Base-by-base conservation (phyloP, 2,888 invertebrate species). In the Luffia ferchaultella region DNA sequence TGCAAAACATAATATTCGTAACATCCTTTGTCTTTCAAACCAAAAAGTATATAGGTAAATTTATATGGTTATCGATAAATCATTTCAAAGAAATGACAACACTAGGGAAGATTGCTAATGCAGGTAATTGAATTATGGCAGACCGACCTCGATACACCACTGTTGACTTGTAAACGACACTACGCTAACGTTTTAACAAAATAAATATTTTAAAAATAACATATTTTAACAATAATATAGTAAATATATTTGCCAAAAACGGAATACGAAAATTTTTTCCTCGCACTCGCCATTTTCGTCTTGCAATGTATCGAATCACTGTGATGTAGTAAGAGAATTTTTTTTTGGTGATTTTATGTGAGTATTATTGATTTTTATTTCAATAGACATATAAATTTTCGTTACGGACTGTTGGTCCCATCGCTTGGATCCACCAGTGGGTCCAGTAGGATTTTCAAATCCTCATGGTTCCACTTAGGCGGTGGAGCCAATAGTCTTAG, bases 61-160 rank as follows among this genome's bases (percentile, higher is more conserved):
- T n/a, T n/a, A n/a, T n/a, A n/a, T n/a, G n/a, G n/a, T n/a, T n/a
- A n/a, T n/a, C 3, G 30, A 30, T 30, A 30, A 30, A 30, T 30
- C 30, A 30, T 12, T 7, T 30, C 30, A 30, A 12, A 30, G 5
- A 12, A 30, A 12, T 30, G 53, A 46, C 76, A 60, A 55, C 77
- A 63, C 82, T 77, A 69, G 49, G 57, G 62, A 68, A 68, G 74
- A 78, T 76, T 72, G 77, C 73, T 83, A 83, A 83, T 80, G 71
- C 79, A 62, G 68, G 62, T 83, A 83, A 83, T 83, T 83, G 80
- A 83, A 72, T 83, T 83, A 83, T 67, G 67, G 68, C 68, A 61
- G 63, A 62, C 62, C 72, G 77, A 70, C 77, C 76, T 74, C 73
- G 66, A 64, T 64, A 66, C 63, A 63, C 63, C 78, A 78, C 72